A percentile compares a stretch with the other conserved stretches of the same genome.
Conservation (phyloP, 1,140 invertebrate genomes). For the Drosophila tristis region DNA sequence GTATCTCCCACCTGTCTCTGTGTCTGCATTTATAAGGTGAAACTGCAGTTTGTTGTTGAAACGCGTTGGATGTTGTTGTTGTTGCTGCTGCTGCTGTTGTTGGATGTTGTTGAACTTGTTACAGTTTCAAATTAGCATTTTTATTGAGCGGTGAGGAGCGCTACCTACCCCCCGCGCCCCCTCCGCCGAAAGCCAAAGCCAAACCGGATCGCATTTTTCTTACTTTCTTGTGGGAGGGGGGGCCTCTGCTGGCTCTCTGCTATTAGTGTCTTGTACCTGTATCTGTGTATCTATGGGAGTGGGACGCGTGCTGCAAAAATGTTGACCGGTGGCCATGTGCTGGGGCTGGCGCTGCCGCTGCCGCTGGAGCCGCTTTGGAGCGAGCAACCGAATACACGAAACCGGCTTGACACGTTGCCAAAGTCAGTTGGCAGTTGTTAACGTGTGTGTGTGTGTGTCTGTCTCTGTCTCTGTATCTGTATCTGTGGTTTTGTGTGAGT, state of each 20-base stretch:
- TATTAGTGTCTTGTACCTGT: conserved; percentile 15
- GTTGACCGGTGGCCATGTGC: conserved; percentile 72
- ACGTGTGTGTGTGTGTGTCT: neutral
- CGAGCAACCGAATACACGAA: conserved; percentile 33
- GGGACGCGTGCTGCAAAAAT: conserved; percentile 58
- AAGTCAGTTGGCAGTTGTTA: conserved; percentile 49
- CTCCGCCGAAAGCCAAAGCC: too few relatives aligned
- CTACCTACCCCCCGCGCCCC: neutral
- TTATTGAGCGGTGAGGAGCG: conserved; percentile 59
- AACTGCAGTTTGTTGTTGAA: conserved; percentile 36
- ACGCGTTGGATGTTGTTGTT: conserved; percentile 10
- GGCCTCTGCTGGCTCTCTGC: neutral
- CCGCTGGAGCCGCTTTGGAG: too few relatives aligned
- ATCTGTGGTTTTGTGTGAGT: neutral
- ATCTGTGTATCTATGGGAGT: conserved; percentile 28
- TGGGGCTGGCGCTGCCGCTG: conserved; percentile 2
- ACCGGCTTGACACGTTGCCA: conserved; percentile 77
- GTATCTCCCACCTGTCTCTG: neutral
- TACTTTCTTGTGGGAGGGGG: neutral
- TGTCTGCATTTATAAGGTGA: conserved; percentile 10
- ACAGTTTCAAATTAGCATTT: conserved; percentile 69
- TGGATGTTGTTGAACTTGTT: conserved; percentile 61
- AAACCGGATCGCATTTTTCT: too few relatives aligned
- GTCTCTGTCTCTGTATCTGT: neutral
- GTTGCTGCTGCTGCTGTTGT: conserved; percentile 22